Conservation (phyloP, 2,888 invertebrate genomes). For the Pseudeuparius sepicola region DNA sequence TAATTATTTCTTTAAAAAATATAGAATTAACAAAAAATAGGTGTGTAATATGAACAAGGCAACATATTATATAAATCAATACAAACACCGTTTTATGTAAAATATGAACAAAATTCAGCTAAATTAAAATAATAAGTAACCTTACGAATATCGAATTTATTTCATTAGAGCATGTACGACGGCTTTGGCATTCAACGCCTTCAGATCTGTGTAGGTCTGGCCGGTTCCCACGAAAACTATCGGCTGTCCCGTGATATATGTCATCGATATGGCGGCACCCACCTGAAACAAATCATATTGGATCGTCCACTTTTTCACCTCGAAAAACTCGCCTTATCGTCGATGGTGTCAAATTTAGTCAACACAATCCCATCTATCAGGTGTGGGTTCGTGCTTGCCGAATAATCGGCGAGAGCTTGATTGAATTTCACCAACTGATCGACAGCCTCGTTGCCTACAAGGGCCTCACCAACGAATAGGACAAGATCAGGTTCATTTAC, state of each 20-base stretch:
- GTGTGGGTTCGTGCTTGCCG: conserved; percentile 66
- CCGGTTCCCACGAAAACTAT: conserved; percentile 99
- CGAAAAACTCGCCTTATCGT: conserved; percentile 68
- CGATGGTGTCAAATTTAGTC: conserved; percentile 99
- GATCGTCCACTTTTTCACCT: neutral
- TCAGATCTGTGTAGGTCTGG: conserved; percentile 96
- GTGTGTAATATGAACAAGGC: too few species aligned
- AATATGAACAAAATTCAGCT: too few species aligned
- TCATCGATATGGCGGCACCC: conserved; percentile 99
- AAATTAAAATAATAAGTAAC: too few species aligned
- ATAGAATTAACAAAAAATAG: too few species aligned
- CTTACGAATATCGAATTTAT: too few species aligned
- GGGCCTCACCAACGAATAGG: conserved; percentile 97
- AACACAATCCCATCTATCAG: conserved; percentile 98
- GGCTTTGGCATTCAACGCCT: conserved; percentile 90
- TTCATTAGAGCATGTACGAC: conserved; percentile 96
- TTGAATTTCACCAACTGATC: conserved; percentile 99
- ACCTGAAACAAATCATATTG: conserved; percentile 41
- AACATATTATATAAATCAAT: too few species aligned
- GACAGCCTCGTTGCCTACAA: conserved; percentile 99
- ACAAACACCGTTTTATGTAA: too few species aligned
- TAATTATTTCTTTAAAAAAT: too few species aligned
- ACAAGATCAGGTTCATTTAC: conserved; percentile 97
- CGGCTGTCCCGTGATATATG: conserved; percentile 98
- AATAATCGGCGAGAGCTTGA: conserved; percentile 91